Evolutionary conservation across 2,888 invertebrate genomes (phyloP).

Genomic region (Ypsolopha scabrella): DNA sequence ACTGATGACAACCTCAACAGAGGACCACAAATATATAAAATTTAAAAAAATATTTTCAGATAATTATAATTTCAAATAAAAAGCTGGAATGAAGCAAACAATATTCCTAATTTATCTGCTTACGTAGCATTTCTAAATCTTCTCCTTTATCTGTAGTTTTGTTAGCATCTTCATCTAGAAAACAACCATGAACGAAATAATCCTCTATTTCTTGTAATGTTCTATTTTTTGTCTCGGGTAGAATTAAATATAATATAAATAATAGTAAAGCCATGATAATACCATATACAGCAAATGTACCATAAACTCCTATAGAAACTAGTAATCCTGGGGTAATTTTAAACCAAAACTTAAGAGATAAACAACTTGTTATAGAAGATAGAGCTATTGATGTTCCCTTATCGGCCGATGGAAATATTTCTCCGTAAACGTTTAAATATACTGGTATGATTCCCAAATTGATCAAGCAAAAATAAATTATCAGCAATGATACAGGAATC

Average conservation of each 20-base stretch:
- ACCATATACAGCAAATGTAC: constrained; percentile 5
- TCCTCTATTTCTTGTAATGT: constrained; percentile 26
- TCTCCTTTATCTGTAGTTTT: no score
- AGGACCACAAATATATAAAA: no score
- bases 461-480: constrained; percentile 29
- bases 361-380: constrained; percentile 24
- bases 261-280: constrained; percentile 13
- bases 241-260: constrained; percentile 17
- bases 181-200: constrained; percentile 4
- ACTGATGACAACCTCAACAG: no score
- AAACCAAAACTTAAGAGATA: constrained; percentile 4
- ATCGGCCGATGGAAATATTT: constrained; percentile 39
- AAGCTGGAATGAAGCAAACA: no score
- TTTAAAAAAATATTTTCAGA: no score
- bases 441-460: constrained; percentile 46
- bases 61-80: no score
- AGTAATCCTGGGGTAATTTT: neutral
- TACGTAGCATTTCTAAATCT: no score
- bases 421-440: constrained; percentile 37
- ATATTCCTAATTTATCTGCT: no score
- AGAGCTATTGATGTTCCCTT: constrained; percentile 29
- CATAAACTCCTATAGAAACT: neutral
- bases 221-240: constrained; percentile 26
- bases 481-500: constrained; percentile 29
- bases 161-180: neutral